Base-by-base conservation (phyloP, 2,113 vertebrate species). In the Furnarius figulus region DNA sequence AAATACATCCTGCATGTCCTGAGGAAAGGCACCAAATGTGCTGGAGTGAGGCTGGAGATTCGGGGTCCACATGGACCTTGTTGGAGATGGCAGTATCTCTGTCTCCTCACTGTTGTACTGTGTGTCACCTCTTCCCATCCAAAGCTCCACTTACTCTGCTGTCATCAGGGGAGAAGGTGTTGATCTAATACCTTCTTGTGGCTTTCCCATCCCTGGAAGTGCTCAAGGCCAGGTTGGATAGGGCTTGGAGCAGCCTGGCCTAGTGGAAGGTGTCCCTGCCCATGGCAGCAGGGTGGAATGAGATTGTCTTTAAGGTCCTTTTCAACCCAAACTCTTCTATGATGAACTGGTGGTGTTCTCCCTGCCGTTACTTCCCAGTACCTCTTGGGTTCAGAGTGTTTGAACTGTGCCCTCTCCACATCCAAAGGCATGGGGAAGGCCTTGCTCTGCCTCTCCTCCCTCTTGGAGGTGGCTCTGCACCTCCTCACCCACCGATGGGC, bases 1-100 rank as follows among this genome's bases (percentile, higher is more conserved):
- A 66, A 25, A 12, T 44, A 7, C 22, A 12, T 66, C 66, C 61
- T 66, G 33, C 8, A 1, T 39, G 8, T 56, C 67, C 59, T n/a
- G 40, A 61, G 71, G 49, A 88, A 50, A 46, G 31, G 33, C 35
- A 40, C 35, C n/a, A 65, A 53, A 21, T 14, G 7, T 6, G 4
- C 13, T 19, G 67, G 83, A 80, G 42, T 17, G 19, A 71, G 44
- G n/a, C 28, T 68, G 44, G 49, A 76, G 31, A 27, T 62, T 47
- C 40, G 23, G 31, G 58, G 33, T 39, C 25, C 6, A 5, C 0
- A 2, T 78, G 52, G 55, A 85, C 11, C 18, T 16, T 2, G 0
- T 35, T 40, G 52, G 68, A 75, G 30, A 30, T 55, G 25, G 19
- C 37, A 31, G 46, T 3, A 50, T 44, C 17, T 84, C 65, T 59